Base-by-base conservation (phyloP, 2,888 invertebrate genomes). In the Helicoverpa assulta region DNA sequence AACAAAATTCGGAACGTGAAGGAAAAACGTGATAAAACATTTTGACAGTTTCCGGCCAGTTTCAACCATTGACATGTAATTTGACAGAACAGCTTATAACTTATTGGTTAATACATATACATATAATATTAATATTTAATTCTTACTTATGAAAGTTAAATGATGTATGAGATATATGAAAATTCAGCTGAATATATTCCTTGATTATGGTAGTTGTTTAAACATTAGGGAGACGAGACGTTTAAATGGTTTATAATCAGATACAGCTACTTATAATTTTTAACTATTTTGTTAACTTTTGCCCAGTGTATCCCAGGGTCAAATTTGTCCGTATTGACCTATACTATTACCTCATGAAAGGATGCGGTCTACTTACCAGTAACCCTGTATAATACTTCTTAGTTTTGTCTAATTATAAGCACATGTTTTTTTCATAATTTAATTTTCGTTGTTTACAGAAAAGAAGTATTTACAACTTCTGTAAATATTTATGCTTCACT, bases 141-240 rank as follows among this genome's bases (percentile, higher is more conserved):
- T 51, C 40, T 58, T 59, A 60, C 40, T 58, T 62, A 63, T 71
- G 56, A 63, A 71, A 71, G 7, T 63, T 60, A 29, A 33, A 71
- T 71, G 53, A 56, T 52, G 29, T 37, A 29, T 33, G n/a, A n/a
- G 7, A 29, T 33, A 33, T 55, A 18, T 47, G 16, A 47, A 47
- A 47, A 47, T 47, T 47, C 47, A 6, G n/a, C n/a, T 6, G 0
- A 47, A 47, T n/a, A 5, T 47, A 47, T 47, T 47, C 47, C 6
- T 7, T 47, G n/a, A 47, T 16, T 4, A n/a, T 47, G n/a, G n/a
- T 5, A 1, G 5, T n/a, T 47, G 47, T 47, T 47, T 47, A 47
- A 47, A 47, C 47, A 47, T 47, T 47, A 47, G 47, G 47, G n/a
- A 47, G 47, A n/a, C 47, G 40, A 47, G 47, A 47, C 16, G 5